Base-by-base conservation (phyloP, 2,888 invertebrate genomes). In the Agonopterix arenella region DNA sequence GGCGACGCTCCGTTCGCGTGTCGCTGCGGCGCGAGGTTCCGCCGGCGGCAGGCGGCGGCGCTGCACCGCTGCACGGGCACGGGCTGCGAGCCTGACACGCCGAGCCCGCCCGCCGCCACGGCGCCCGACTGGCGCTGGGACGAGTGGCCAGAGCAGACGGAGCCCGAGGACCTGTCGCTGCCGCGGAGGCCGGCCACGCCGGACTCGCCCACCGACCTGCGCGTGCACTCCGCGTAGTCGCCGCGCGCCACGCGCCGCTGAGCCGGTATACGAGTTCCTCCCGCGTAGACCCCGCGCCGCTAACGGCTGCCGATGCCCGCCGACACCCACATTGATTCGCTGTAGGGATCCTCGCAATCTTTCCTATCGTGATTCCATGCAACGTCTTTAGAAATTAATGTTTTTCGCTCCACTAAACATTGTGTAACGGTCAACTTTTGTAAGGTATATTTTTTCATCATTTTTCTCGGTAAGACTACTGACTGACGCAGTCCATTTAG, bases 1-100 rank as follows among this genome's bases (percentile, higher is more conserved):
- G 96, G 96, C 40, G 96, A 97, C 76, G 97, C 97, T 63, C 97
- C 97, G 0, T 97, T 96, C 78, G 92, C 93, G 48, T 97, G 97
- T 78, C 91, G 93, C 11, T 97, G 97, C 70, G 93, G 93, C 55
- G 92, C 93, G 59, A 91, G 94, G 57, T 97, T 96, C 84, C 90
- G 97, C 18, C 90, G 97, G 62, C 93, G 96, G 77, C 97, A 97
- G 78, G 97, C 97, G 68, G 97, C 97, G 64, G 90, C 96, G 45
- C 90, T 95, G 77, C 95, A 96, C 72, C 96, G 96, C 68, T 97
- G 97, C 71, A 92, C 89, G 44, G 77, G 82, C 54, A 71, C 79
- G 47, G 80, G 81, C 16, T 83, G 80, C 62, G 81, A 70, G 58
- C 79, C 70, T 63, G 89, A 60, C 69, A 73, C 72, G 57, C 89